Evolutionary conservation across 2,797 vertebrate genomes (phyloP).

Genomic region (Semotilus atromaculatus): DNA sequence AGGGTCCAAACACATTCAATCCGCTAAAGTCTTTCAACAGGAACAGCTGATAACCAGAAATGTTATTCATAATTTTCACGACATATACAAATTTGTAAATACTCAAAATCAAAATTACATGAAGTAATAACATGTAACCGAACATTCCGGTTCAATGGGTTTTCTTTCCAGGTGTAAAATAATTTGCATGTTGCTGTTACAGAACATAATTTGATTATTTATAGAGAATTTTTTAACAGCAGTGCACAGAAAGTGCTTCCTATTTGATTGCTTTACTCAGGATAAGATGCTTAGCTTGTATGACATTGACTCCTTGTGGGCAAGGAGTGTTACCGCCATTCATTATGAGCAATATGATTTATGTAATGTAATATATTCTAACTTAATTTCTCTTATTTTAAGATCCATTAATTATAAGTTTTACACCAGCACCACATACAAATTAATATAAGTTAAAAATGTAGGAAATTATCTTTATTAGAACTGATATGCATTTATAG

Average conservation of each 20-base stretch:
- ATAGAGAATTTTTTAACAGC: background rate
- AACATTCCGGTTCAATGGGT: background rate
- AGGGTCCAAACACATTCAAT: background rate
- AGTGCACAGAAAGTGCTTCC: too few relatives aligned
- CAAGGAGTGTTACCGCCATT: background rate
- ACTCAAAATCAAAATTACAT: background rate
- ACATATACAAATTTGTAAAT: background rate
- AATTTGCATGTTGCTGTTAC: background rate
- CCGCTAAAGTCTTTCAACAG: background rate
- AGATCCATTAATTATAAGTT: too few relatives aligned
- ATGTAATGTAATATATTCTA: background rate
- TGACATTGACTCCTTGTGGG: conserved; percentile 6
- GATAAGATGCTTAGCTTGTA: background rate
- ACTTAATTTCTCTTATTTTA: too few relatives aligned
- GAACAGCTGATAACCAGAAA: background rate
- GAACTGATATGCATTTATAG: background rate
- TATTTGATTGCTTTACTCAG: background rate
- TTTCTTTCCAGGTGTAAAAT: background rate
- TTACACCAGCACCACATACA: background rate
- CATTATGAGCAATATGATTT: background rate
- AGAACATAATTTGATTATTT: background rate
- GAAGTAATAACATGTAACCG: background rate
- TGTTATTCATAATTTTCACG: background rate
- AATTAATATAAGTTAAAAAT: background rate
- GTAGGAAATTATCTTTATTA: conserved; percentile 1